Base-by-base conservation (phyloP, 2,888 invertebrate species). In the Eristalis arbustorum region DNA sequence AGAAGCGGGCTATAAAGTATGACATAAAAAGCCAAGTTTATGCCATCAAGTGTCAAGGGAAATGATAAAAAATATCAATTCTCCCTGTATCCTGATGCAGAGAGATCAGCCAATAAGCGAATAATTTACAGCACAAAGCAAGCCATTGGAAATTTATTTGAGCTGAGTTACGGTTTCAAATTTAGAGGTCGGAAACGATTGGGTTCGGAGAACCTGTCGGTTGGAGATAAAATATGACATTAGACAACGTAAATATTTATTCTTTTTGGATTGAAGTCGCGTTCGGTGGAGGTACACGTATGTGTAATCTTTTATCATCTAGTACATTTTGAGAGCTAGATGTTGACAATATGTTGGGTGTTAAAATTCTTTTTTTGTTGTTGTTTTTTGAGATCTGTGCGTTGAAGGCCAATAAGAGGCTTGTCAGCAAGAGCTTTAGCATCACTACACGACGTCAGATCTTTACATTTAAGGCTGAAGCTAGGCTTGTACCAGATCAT, bases 1-100 rank as follows among this genome's bases (percentile, higher is more conserved):
- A n/a, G n/a, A 49, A 49, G 49, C 42, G 22, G 37, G 64, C 40
- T 56, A 56, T 79, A 64, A 73, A 63, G 28, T 61, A 61, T 63
- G 28, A 22, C 57, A 64, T 84, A 76, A 84, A 76, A 57, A 84
- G 23, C 37, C 22, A 69, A 76, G 64, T 84, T 80, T 80, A 76
- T 80, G 63, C 56, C 63, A 34, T 56, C 63, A 77, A 77, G 63
- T 77, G 56, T 8, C 8, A n/a, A 10, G 57, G n/a, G 37, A 40
- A 62, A 61, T 56, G 66, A 67, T 49, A 73, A 67, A 67, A 18
- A 72, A 71, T 40, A 56, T 28, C 56, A 49, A 40, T 14, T 49
- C 49, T 8, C 18, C 1, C 8, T 8, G 49, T 49, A 18, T 49
- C 18, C 49, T 49, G 49, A n/a, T 49, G 49, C 49, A 18, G 18